Conservation (phyloP, 2,888 invertebrate genomes). For the Thecophora atra region DNA sequence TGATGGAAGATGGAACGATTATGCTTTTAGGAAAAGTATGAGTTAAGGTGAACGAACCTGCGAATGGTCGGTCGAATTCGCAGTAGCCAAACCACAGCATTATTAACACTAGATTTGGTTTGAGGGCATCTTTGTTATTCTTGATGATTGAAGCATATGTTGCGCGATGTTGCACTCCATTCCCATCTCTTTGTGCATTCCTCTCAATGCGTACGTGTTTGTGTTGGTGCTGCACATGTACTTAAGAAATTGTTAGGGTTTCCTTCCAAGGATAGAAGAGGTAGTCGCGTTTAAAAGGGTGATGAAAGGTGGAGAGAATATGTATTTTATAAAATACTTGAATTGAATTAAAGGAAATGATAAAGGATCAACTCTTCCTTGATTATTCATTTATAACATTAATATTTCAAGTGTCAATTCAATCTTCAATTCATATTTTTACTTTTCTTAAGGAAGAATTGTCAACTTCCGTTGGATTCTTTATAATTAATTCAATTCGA, state of each 20-base stretch:
- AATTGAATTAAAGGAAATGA: no score
- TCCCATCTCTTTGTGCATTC: not conserved
- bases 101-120: conserved; percentile 31
- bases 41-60: conserved; percentile 30
- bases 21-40: not conserved
- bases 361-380: no score
- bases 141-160: conserved; percentile 26
- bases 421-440: no score
- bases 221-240: not conserved
- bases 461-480: no score
- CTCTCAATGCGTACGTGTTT: not conserved
- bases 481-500: no score
- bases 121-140: conserved; percentile 39
- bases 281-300: not conserved
- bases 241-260: not conserved
- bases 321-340: no score
- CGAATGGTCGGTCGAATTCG: not conserved
- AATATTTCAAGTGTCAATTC: no score
- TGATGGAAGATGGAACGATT: no score
- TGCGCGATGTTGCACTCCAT: not conserved
- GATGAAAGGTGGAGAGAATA: not conserved
- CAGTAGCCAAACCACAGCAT: conserved; percentile 17
- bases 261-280: not conserved
- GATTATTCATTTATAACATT: no score
- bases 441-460: no score